Base-by-base conservation (phyloP, 2,797 vertebrate species). In the Brachymystax lenok region DNA sequence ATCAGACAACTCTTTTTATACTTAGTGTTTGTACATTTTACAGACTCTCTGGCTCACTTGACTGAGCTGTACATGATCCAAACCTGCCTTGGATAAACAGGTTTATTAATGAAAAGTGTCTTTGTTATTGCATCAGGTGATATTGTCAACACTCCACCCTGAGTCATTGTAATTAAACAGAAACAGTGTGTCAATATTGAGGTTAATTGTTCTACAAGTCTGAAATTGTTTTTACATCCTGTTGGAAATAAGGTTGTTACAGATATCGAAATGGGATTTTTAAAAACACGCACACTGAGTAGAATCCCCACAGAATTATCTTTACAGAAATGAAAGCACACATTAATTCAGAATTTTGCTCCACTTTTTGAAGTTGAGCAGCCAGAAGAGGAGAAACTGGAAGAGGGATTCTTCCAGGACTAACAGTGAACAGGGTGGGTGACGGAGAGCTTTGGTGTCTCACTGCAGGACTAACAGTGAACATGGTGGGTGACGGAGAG, bases 351-450 rank as follows among this genome's bases (percentile, higher is more conserved):
- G 40, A 3, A 13, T 46, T 12, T 46, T 46, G 40, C 40, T 46
- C 10, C 40, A 46, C 16, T 64, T 68, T 83, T 82, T 85, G 76
- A 80, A 78, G 81, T 83, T 77, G 21, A 73, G 35, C 75, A 76
- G 74, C 21, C 46, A 85, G 79, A 50, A 24, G 59, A 63, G 17
- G 52, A 56, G 64, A 81, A 79, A 35, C 61, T 74, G 59, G 28
- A 64, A 87, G 17, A 73, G 80, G 71, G 71, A 83, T 80, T 81
- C 80, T 79, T 80, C 30, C 24, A 24, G 24, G 24, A 24, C 24
- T 24, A 24, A 24, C 24, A 24, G 24, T 24, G 75, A 86, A 73
- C 19, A 2, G 71, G 19, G 7, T n/a, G 46, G 70, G 21, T 54
- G 50, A 52, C 3, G 12, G 70, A 71, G 46, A 28, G n/a, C 4